A percentile compares a stretch with the other conserved stretches of the same genome.
Evolutionary conservation across 2,113 vertebrate genomes (phyloP).

Genomic region (Stictonetta naevosa): DNA sequence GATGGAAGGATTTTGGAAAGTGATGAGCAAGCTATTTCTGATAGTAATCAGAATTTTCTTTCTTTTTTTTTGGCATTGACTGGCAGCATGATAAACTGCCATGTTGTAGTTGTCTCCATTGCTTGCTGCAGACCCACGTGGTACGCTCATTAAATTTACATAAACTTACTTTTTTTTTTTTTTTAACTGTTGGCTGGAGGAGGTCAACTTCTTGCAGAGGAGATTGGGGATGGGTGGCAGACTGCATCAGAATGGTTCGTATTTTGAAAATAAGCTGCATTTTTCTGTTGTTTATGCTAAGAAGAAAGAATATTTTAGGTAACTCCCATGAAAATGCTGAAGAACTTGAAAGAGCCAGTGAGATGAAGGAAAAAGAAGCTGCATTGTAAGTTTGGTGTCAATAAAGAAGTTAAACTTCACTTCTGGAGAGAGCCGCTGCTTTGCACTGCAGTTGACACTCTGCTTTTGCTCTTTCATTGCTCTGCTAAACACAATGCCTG

Average conservation of each 20-base stretch:
- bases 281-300: constrained; percentile 74
- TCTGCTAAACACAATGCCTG: constrained; percentile 8
- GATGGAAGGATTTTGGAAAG: neutral
- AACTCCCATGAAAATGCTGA: constrained; percentile 80
- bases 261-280: constrained; percentile 62
- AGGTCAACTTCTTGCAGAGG: neutral
- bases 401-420: neutral
- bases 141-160: neutral
- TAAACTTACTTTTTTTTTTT: neutral
- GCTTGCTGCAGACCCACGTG: neutral
- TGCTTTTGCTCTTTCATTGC: constrained; percentile 20
- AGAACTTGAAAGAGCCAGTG: constrained; percentile 88
- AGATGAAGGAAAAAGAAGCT: constrained; percentile 92
- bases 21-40: neutral
- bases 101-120: neutral
- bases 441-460: constrained; percentile 28
- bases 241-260: neutral
- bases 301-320: constrained; percentile 90
- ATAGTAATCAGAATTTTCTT: neutral
- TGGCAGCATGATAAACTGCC: neutral
- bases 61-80: neutral
- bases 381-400: constrained; percentile 87
- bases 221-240: neutral
- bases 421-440: constrained; percentile 15
- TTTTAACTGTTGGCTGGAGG: neutral